Percentiles rank a stretch among this genome's conserved stretches.
Evolutionary conservation across 2,888 invertebrate species (phyloP).

Genomic region (Microdon myrmicae): DNA sequence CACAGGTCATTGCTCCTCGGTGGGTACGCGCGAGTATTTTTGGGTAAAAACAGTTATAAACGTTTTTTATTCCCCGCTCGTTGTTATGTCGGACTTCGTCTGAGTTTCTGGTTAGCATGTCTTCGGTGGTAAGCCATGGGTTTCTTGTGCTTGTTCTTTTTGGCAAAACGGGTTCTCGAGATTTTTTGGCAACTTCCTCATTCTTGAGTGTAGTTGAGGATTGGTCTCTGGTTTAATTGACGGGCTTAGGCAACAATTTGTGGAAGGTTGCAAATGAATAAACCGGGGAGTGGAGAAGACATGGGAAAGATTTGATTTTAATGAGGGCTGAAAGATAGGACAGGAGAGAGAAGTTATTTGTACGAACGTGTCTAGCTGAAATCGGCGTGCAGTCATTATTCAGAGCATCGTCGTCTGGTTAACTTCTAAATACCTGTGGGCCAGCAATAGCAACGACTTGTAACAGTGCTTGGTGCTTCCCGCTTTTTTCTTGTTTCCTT

Average conservation of each 20-base stretch:
- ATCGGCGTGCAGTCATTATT: not conserved
- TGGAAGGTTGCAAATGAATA: slow-evolving; percentile 24
- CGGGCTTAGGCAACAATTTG: slow-evolving; percentile 1
- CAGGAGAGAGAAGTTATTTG: not conserved
- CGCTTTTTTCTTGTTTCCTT: slow-evolving; percentile 21
- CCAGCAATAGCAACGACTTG: too few relatives aligned
- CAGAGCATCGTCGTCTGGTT: too few relatives aligned
- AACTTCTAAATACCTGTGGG: too few relatives aligned
- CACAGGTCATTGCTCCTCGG: slow-evolving; percentile 38
- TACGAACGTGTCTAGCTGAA: too few relatives aligned
- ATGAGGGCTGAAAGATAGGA: not conserved
- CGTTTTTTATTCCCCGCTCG: slow-evolving; percentile 36
- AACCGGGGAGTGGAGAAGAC: slow-evolving; percentile 25
- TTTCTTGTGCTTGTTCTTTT: slow-evolving; percentile 33
- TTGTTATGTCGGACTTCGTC: slow-evolving; percentile 9
- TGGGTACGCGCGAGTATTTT: slow-evolving; percentile 31
- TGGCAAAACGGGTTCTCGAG: slow-evolving; percentile 39
- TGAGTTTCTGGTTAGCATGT: slow-evolving; percentile 5
- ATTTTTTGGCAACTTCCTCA: slow-evolving; percentile 38
- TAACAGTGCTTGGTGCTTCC: slow-evolving; percentile 15
- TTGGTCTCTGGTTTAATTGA: not conserved
- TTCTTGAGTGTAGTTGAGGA: slow-evolving; percentile 8
- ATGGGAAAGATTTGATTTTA: not conserved
- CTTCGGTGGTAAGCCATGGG: slow-evolving; percentile 7
- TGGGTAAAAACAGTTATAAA: slow-evolving; percentile 51